Percentiles rank a stretch among this genome's conserved stretches.
phyloP scores from a whole-genome alignment of 2,113 vertebrate species.

The Bambusicola thoracicus region DNA sequence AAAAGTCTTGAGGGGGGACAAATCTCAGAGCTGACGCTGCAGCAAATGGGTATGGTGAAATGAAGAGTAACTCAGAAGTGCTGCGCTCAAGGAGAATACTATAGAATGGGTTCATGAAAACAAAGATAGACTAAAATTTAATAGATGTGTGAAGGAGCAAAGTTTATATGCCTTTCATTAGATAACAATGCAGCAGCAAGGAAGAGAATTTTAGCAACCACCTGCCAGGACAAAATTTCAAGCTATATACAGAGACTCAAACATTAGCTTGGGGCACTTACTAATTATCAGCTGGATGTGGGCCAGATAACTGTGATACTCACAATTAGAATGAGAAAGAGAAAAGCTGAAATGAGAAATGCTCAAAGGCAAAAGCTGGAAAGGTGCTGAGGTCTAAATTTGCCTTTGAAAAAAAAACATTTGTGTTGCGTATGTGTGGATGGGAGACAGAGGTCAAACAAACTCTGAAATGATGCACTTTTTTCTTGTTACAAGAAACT shows the following conservation, averaged over 20 bases:
- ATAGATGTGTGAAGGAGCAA: not conserved
- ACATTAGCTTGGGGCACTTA: not conserved
- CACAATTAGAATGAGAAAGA: not conserved
- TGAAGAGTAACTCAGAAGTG: not conserved
- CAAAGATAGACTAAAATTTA: not conserved
- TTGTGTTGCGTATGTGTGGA: not conserved
- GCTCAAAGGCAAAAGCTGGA: not conserved
- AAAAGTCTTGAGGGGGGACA: not conserved
- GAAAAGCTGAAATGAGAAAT: not conserved
- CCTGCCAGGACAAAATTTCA: not conserved
- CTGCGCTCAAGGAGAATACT: not conserved
- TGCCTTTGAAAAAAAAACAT: not conserved
- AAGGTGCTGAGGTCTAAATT: not conserved
- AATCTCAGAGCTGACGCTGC: not conserved
- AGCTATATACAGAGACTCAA: not conserved
- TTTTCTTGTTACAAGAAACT: not conserved
- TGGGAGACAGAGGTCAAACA: not conserved
- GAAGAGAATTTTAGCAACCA: not conserved
- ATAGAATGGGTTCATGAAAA: not conserved
- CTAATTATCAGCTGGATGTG: not conserved
- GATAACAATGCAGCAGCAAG: not conserved
- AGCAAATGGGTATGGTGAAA: not conserved
- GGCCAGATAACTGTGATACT: not conserved
- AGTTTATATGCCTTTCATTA: not conserved
- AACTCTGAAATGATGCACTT: not conserved